Base-by-base conservation (phyloP, 2,113 vertebrate genomes). In the Hiodon alosoides region DNA sequence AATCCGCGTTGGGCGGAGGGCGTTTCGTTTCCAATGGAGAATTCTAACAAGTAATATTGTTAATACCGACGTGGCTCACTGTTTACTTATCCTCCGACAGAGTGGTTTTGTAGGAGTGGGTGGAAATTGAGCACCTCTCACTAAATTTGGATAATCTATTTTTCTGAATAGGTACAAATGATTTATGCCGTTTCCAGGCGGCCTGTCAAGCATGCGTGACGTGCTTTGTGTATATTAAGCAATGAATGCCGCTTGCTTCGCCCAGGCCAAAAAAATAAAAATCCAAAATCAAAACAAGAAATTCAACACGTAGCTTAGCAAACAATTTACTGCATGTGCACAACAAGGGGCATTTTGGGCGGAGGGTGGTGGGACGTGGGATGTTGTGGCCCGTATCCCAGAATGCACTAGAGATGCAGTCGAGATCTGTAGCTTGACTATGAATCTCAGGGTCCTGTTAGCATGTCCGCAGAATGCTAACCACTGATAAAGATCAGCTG, bases 81-180 rank as follows among this genome's bases (percentile, higher is more conserved):
- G 62, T 46, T 7, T 46, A 9, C 62, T 65, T 16, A 16, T 31
- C 31, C 14, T 16, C 64, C 13, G 64, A 47, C 64, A 66, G 62
- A 13, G 13, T 60, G 59, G 47, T 46, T 9, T 62, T 31, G 7
- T 46, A 66, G n/a, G 11, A 75, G 47, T 51, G 76, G 67, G 79
- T 68, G 69, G 47, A 65, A 78, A 77, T 65, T 52, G 51, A 54
- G 71, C 78, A 83, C 78, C 76, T 81, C 81, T 78, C 51, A 62
- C 62, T 78, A 46, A 73, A 83, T 79, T 72, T 78, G 76, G 76
- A 81, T 61, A 75, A 53, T 78, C 74, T 83, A 81, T 83, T 83
- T 81, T 83, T 81, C 69, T 76, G 66, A 78, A 60, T 66, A 7
- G 48, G 69, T 61, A 46, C 57, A 65, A 66, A 70, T 31, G 31